A percentile compares a stretch with the other conserved stretches of the same genome.
Conservation (phyloP, 2,113 vertebrate species). For the Daboia siamensis region DNA sequence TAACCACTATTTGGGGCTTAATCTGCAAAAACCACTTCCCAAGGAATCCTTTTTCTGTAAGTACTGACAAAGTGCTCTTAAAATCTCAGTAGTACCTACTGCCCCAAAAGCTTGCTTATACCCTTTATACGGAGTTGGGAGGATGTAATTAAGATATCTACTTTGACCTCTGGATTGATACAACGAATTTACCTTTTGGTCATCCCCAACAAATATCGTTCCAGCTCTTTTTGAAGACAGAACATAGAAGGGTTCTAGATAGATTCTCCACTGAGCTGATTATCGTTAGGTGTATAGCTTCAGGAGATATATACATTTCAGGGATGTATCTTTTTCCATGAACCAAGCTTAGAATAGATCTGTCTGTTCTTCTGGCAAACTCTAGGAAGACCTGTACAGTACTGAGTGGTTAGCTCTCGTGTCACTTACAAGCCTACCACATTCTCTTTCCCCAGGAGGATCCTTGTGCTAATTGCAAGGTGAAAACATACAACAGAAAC, state of each 20-base stretch:
- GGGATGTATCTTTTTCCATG: background rate
- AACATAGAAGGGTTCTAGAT: background rate
- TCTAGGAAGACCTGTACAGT: background rate
- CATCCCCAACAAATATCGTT: background rate
- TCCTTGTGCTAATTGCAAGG: background rate
- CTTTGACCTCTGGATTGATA: background rate
- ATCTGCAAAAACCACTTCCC: background rate
- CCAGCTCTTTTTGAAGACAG: background rate
- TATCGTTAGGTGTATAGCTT: background rate
- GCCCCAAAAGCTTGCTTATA: background rate
- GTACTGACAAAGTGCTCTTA: background rate
- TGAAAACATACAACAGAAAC: background rate
- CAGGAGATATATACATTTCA: background rate
- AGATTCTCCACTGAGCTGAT: background rate
- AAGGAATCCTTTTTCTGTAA: background rate
- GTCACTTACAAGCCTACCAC: background rate
- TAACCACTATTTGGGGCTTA: background rate
- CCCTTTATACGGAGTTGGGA: background rate
- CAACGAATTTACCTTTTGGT: background rate
- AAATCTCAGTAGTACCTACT: background rate
- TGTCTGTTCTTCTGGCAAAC: background rate
- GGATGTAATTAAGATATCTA: background rate
- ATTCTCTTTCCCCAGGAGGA: background rate
- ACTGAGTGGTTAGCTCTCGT: background rate
- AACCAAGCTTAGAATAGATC: background rate